Evolutionary conservation across 2,888 invertebrate genomes (phyloP), one percentile per base, ranked within the genome.

Genomic region (Leptogaster cylindrica): DNA sequence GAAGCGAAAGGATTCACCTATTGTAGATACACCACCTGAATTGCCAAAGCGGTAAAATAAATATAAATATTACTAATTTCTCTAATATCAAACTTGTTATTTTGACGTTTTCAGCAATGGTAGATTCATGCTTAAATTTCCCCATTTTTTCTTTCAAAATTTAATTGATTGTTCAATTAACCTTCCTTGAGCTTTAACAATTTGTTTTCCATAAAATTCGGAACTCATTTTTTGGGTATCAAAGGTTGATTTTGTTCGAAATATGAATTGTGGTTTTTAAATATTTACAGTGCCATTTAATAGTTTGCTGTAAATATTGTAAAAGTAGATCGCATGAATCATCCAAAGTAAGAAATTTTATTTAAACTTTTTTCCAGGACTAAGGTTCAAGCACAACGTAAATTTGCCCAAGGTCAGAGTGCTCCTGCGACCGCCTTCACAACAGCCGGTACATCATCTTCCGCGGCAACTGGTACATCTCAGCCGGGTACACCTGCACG

Each of bases 401-500:
- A 93, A 81, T 93, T 93, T 84, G 93, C 93, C 31, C 92, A 92
- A 81, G 92, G 92, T n/a, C 91, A 92, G 81, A 91, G 91, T 72
- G 88, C 88, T 14, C 86, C 87, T 28, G 73, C 78, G 14, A 75
- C 78, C 27, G 66, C 71, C 6, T 78, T 76, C 31, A 75, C 74
- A 61, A 74, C 77, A 20, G 74, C 75, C 27, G 74, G 76, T 20
- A 71, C 75, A 18, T 72, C 77, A 18, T 75, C 75, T 25, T 74
- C 75, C 31, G 73, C 77, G 2, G 71, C 72, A 12, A 64, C 71
- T 5, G 71, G 69, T 8, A 71, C 70, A 23, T 51, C 58, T 44
- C 65, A 69, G n/a, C 39, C 68, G 14, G 76, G 76, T 68, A 86
- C 88, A 23, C 86, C 88, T 6, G 82, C 86, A 4, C 86, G 87